Percentiles rank a stretch among this genome's conserved stretches.
Conservation (phyloP, 2,113 vertebrate species). For the Lepidothrix coronata region DNA sequence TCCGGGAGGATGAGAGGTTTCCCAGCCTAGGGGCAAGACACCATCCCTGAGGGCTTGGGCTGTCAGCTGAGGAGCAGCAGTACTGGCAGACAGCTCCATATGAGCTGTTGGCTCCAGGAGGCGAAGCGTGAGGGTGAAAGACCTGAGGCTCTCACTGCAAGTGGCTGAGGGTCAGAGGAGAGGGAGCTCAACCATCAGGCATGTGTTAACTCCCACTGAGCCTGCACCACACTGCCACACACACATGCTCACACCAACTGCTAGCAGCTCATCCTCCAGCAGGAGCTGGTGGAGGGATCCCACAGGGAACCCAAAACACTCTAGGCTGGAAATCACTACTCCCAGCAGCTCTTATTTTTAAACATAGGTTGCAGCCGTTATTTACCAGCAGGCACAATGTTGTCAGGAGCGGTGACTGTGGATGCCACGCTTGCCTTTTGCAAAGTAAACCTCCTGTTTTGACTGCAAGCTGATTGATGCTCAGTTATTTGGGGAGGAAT, state of each 20-base stretch:
- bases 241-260: neutral
- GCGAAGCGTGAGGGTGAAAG: neutral
- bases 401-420: neutral
- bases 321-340: conserved; percentile 15
- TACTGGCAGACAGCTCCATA: neutral
- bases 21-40: neutral
- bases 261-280: conserved; percentile 1
- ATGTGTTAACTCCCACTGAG: neutral
- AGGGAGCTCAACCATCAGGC: neutral
- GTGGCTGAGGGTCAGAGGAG: neutral
- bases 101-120: neutral
- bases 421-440: neutral
- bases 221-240: neutral
- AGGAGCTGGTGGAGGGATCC: neutral
- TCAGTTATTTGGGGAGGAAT: conserved; percentile 27
- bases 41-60: fast-evolving
- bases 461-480: conserved; percentile 5
- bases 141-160: fast-evolving
- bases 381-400: neutral
- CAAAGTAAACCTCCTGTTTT: conserved; percentile 19
- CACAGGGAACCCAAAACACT: conserved; percentile 7
- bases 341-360: conserved; percentile 37
- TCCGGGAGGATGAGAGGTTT: neutral
- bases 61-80: neutral
- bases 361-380: conserved; percentile 28